Conservation (phyloP, 2,888 invertebrate species). For the Neocrepidodera transversa region DNA sequence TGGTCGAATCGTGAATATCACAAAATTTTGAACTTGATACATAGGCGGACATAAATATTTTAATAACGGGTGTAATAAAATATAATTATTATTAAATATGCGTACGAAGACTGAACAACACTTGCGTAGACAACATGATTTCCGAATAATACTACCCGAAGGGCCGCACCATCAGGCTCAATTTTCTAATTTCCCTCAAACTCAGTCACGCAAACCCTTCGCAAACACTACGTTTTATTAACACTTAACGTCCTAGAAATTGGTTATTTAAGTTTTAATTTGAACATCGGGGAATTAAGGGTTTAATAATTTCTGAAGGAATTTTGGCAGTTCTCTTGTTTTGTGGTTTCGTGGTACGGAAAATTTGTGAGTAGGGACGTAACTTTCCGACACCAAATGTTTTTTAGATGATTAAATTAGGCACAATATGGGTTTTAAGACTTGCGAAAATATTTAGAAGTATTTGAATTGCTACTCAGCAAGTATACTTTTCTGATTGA, state of each 20-base stretch:
- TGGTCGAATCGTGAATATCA: no score
- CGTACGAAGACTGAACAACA: no score
- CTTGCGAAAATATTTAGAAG: slow-evolving; percentile 17
- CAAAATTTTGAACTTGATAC: no score
- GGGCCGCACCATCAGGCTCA: slow-evolving; percentile 17
- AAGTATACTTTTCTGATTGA: no score
- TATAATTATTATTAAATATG: no score
- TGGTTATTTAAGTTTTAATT: slow-evolving; percentile 30
- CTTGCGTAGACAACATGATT: slow-evolving; percentile 17
- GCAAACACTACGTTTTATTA: slow-evolving; percentile 38
- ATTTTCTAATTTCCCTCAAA: slow-evolving; percentile 35
- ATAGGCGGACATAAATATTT: no score
- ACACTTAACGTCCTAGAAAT: slow-evolving; percentile 36
- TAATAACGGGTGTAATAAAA: no score
- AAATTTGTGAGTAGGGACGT: neutral
- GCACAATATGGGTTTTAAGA: slow-evolving; percentile 13
- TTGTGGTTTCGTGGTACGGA: slow-evolving; percentile 9
- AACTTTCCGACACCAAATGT: slow-evolving; percentile 13
- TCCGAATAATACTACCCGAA: slow-evolving; percentile 30
- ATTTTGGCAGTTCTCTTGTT: slow-evolving; percentile 24
- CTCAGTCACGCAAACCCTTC: slow-evolving; percentile 38
- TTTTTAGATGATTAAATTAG: slow-evolving; percentile 6
- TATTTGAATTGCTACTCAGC: neutral
- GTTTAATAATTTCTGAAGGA: slow-evolving; percentile 30
- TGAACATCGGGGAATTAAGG: slow-evolving; percentile 28